Base-by-base conservation (phyloP, 2,888 invertebrate genomes). In the Andrena camellia region DNA sequence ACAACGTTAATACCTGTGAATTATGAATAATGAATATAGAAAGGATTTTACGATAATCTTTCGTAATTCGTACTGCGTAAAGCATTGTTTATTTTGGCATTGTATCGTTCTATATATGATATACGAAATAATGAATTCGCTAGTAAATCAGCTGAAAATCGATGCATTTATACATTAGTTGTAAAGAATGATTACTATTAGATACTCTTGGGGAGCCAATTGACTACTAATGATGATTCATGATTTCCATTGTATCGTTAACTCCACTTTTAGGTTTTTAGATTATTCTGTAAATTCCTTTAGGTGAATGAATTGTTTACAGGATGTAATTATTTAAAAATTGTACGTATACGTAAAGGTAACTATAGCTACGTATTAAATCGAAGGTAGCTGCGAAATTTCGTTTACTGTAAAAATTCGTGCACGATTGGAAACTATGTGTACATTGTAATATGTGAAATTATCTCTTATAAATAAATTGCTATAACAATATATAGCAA, bases 371-470 rank as follows among this genome's bases (percentile, higher is more conserved):
- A 67, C 71, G 31, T 69, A 59, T 35, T 68, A 71, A 72, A 63
- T 64, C 29, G 48, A 54, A 42, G 48, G 4, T 62, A 72, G 60
- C 26, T 31, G 8, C 54, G 52, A 77, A 81, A 69, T 66, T 77
- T 59, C n/a, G 52, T 63, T 76, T 72, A 71, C 52, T 78, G 71
- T 78, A 78, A 78, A 80, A 60, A 70, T 69, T 50, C 60, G 63
- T 88, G 70, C 66, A 76, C 57, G 74, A 86, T 73, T 81, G 86
- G 81, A 89, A 88, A 86, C 68, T 88, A 85, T 84, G 81, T 91
- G 86, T 90, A 91, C 78, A 90, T 90, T 91, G 87, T 92, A 92
- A 89, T 77, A 87, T 88, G 86, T 90, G 86, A 87, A 90, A 86
- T 82, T 85, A 90, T 89, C 69, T 89, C 88, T 89, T 86, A 86